phyloP scores from a whole-genome alignment of 2,888 invertebrate genomes.

The Ligdia adustata region DNA sequence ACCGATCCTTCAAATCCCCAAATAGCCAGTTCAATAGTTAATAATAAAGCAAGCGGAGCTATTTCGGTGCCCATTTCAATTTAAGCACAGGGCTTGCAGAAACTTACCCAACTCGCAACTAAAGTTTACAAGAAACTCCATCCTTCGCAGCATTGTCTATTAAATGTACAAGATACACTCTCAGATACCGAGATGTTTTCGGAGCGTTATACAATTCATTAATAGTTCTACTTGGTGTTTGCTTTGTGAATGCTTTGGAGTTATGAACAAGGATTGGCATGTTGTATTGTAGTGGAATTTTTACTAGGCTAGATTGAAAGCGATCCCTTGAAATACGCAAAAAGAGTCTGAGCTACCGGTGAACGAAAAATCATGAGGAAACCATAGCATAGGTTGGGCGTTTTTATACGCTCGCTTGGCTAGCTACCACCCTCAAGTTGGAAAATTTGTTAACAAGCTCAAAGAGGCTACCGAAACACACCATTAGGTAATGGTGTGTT shows the following conservation, averaged over 20 bases:
- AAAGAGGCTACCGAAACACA: no score
- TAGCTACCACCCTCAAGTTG: no score
- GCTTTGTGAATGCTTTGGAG: conserved; percentile 25
- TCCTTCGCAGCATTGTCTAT: conserved; percentile 74
- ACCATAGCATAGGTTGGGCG: no score
- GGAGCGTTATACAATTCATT: conserved; percentile 51
- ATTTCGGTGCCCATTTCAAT: conserved; percentile 78
- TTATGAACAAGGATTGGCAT: conserved; percentile 18
- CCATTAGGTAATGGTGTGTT: no score
- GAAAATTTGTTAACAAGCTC: no score
- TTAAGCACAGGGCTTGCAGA: conserved; percentile 71
- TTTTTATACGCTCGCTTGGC: no score
- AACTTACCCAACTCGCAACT: conserved; percentile 69
- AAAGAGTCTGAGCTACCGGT: background rate
- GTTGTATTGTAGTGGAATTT: conserved; percentile 7
- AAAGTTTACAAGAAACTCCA: conserved; percentile 75
- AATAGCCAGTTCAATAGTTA: conserved; percentile 61
- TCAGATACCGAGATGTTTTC: conserved; percentile 59
- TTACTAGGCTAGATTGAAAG: background rate
- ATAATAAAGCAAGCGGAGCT: conserved; percentile 66
- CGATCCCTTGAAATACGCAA: background rate
- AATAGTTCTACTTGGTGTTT: conserved; percentile 45
- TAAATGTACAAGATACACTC: conserved; percentile 74
- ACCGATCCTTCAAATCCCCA: conserved; percentile 18
- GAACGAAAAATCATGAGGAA: background rate